Evolutionary conservation across 2,797 vertebrate species (phyloP).

Genomic region (Diceros bicornis): DNA sequence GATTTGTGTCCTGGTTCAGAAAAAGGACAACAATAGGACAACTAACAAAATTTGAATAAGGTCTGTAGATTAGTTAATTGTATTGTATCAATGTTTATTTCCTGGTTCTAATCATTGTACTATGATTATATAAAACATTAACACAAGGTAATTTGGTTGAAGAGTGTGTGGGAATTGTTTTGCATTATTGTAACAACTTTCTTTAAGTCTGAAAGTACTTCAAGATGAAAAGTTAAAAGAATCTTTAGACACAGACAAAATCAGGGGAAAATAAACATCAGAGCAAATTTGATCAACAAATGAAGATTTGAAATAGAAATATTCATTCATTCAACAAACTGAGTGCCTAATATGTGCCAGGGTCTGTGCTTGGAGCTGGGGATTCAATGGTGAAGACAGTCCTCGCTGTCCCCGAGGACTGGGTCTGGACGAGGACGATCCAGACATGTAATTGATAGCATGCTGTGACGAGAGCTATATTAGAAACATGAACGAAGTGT

Average conservation of each 20-base stretch:
- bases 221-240: slow-evolving; percentile 40
- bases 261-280: not conserved
- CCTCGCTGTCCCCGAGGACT: accelerated
- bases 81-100: not conserved
- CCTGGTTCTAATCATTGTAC: not conserved
- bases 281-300: not conserved
- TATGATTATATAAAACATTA: not conserved
- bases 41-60: not conserved
- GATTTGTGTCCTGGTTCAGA: not conserved
- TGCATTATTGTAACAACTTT: slow-evolving; percentile 11
- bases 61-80: not conserved
- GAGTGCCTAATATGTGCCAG: not conserved
- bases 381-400: not conserved
- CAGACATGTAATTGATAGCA: not conserved
- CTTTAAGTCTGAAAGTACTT: slow-evolving; percentile 52
- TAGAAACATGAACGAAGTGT: not conserved
- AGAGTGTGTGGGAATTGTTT: not conserved
- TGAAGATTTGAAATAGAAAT: not conserved
- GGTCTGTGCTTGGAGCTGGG: not conserved
- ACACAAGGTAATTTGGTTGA: not conserved
- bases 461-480: not conserved
- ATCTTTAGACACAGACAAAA: slow-evolving; percentile 4
- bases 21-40: not conserved
- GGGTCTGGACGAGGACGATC: not conserved
- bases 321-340: not conserved